Conservation (phyloP, 2,113 vertebrate genomes). For the Nestor notabilis region DNA sequence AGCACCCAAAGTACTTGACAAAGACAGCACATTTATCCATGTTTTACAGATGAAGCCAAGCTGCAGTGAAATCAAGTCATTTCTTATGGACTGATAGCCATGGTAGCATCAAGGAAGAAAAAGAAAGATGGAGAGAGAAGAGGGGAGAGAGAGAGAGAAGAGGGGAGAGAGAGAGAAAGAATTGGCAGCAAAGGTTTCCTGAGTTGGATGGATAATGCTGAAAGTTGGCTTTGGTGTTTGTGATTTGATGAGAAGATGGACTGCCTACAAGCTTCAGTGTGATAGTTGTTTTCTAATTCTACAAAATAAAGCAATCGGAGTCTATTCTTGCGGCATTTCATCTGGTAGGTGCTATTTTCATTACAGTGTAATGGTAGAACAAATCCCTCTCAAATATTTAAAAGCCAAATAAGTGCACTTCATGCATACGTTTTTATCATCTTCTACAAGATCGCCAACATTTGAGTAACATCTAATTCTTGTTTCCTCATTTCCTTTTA, state of each 20-base stretch:
- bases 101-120: not conserved
- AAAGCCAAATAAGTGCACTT: not conserved
- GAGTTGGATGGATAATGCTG: rapidly evolving
- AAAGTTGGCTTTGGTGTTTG: not conserved
- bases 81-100: not conserved
- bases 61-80: not conserved
- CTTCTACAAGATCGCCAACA: not conserved
- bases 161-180: too few species aligned
- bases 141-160: too few species aligned
- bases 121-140: too few species aligned
- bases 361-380: not conserved
- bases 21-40: not conserved
- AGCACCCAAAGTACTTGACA: not conserved
- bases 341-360: too few species aligned
- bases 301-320: not conserved
- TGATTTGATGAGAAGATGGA: not conserved
- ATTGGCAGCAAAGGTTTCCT: not conserved
- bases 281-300: not conserved
- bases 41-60: not conserved
- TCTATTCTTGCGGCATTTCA: not conserved
- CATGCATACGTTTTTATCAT: not conserved
- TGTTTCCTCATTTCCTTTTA: not conserved
- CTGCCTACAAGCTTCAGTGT: not conserved
- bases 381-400: not conserved
- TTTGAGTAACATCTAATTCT: not conserved